phyloP scores from a whole-genome alignment of 2,113 vertebrate genomes.

The Tetraodon nigroviridis region DNA sequence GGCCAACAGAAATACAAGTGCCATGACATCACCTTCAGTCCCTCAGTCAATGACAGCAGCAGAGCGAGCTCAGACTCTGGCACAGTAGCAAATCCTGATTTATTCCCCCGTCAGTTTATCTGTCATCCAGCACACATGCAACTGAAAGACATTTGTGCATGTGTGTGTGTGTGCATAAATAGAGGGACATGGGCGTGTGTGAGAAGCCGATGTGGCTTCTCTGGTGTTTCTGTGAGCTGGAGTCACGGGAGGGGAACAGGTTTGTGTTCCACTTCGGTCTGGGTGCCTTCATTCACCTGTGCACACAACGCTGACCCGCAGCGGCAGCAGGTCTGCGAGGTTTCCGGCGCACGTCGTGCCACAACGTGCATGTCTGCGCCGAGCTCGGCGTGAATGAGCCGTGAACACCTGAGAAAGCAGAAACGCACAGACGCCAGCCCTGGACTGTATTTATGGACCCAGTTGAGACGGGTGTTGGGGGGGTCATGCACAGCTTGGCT shows the following conservation, averaged over 20 bases:
- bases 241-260: neutral
- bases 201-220: neutral
- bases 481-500: constrained; percentile 38
- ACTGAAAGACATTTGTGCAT: neutral
- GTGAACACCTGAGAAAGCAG: constrained; percentile 63
- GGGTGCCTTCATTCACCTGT: constrained; percentile 4
- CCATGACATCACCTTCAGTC: constrained; percentile 49
- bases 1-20: constrained; percentile 48
- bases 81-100: constrained; percentile 32
- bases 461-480: constrained; percentile 9
- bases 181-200: neutral
- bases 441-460: constrained; percentile 42
- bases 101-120: constrained; percentile 28
- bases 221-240: constrained; percentile 5
- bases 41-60: constrained; percentile 15
- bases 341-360: constrained; percentile 8
- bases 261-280: neutral
- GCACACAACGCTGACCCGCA: constrained; percentile 10
- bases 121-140: constrained; percentile 32
- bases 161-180: neutral
- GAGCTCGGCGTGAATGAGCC: constrained; percentile 48
- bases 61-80: constrained; percentile 16
- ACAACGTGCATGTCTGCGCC: constrained; percentile 32
- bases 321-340: constrained; percentile 38
- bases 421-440: constrained; percentile 51